Percentiles rank a stretch among this genome's conserved stretches.
Evolutionary conservation across 1,140 invertebrate species (phyloP).

Genomic region (Paraescarpia echinospica): DNA sequence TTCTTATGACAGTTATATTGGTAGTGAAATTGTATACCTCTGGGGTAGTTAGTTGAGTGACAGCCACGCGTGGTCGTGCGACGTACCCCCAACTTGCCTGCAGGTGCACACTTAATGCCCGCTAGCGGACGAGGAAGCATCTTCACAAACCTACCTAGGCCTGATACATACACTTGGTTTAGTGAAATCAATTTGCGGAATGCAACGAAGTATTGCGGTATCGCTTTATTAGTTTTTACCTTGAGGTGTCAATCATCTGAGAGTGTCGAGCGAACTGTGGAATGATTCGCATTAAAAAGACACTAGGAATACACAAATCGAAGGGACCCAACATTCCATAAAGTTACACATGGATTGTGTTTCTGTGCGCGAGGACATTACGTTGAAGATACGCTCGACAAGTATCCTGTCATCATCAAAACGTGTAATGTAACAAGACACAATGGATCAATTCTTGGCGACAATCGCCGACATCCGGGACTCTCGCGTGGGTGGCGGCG

Average conservation of each 20-base stretch:
- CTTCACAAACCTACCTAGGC: background rate
- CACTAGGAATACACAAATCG: background rate
- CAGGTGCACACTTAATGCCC: background rate
- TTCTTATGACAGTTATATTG: background rate
- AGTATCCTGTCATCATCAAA: background rate
- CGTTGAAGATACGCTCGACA: background rate
- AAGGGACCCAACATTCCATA: background rate
- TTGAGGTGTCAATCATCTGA: background rate
- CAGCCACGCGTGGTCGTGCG: background rate
- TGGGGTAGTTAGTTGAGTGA: background rate
- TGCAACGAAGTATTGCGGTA: background rate
- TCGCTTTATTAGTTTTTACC: background rate
- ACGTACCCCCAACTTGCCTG: background rate
- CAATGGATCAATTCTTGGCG: slow-evolving; percentile 16
- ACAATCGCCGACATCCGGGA: slow-evolving; percentile 16
- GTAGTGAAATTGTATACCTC: background rate
- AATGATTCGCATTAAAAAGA: background rate
- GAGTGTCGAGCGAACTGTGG: background rate
- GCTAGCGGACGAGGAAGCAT: background rate
- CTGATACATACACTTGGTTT: background rate
- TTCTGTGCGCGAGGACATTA: background rate
- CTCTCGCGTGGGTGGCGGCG: slow-evolving; percentile 34
- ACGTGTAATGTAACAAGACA: background rate
- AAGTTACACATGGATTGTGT: background rate
- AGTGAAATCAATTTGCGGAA: background rate